phyloP scores from a whole-genome alignment of 2,888 invertebrate genomes.

The Drosophila kuntzei region DNA sequence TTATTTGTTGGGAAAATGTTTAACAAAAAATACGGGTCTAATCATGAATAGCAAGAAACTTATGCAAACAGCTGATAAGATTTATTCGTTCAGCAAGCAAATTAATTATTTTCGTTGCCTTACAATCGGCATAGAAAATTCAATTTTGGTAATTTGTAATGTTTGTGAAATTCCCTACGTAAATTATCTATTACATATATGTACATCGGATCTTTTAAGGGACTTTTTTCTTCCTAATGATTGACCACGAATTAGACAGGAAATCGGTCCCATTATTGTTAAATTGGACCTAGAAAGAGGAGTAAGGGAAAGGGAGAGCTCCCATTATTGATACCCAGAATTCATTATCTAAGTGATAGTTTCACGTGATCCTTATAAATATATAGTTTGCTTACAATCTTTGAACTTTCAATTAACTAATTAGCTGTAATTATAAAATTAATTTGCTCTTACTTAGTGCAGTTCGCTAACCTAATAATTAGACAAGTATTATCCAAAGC shows the following conservation, averaged over 20 bases:
- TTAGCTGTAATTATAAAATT: constrained; percentile 15
- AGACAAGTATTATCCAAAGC: constrained; percentile 8
- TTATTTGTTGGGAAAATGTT: constrained; percentile 5
- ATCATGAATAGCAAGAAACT: constrained; percentile 24
- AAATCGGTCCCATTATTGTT: neutral
- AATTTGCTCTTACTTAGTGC: constrained; percentile 2
- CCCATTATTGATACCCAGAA: neutral
- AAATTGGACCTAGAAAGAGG: neutral
- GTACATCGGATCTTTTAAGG: no score
- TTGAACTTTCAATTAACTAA: constrained; percentile 16
- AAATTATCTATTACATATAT: no score
- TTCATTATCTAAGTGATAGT: neutral
- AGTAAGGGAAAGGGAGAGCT: neutral
- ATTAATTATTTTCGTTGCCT: neutral
- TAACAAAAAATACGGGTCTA: constrained; percentile 17
- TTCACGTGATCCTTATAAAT: neutral
- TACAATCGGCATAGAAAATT: neutral
- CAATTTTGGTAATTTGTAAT: neutral
- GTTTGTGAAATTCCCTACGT: constrained; percentile 13
- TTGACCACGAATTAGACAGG: neutral
- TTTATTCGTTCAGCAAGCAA: constrained; percentile 4
- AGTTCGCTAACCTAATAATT: constrained; percentile 15
- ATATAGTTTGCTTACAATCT: constrained; percentile 14
- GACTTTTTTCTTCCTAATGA: no score
- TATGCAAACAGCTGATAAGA: constrained; percentile 21